Conservation (phyloP, 1,140 invertebrate genomes). For the Penaeus indicus region DNA sequence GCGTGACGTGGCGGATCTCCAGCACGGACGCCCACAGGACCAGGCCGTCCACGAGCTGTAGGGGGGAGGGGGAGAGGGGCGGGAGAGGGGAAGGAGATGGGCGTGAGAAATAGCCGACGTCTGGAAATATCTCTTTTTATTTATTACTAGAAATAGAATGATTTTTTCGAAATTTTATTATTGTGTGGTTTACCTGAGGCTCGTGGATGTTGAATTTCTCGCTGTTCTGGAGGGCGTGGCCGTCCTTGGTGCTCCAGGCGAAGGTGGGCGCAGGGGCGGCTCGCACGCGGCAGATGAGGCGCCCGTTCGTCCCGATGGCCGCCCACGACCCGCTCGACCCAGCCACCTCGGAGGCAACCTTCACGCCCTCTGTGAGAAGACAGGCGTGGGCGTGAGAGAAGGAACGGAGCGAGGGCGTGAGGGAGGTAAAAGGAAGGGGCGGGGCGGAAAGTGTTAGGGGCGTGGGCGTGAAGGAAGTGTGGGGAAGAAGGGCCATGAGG, state of each 20-base stretch:
- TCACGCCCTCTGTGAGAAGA: conserved; percentile 18
- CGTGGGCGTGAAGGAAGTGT: too few species aligned
- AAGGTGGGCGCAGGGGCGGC: conserved; percentile 31
- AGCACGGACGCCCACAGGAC: conserved; percentile 86
- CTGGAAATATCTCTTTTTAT: neutral
- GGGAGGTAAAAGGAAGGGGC: neutral
- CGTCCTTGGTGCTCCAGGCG: neutral
- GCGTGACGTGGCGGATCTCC: conserved; percentile 83
- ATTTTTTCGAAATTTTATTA: too few species aligned
- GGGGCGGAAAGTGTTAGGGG: neutral
- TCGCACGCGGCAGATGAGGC: conserved; percentile 22
- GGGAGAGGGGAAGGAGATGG: neutral
- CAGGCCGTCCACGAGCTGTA: conserved; percentile 73
- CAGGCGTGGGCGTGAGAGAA: neutral
- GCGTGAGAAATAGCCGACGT: neutral
- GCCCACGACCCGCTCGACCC: conserved; percentile 21
- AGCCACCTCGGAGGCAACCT: conserved; percentile 9
- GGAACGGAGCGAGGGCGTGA: neutral
- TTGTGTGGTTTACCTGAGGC: conserved; percentile 28
- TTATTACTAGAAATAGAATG: too few species aligned
- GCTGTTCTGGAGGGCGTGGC: neutral
- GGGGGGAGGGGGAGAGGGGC: neutral
- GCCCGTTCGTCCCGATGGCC: conserved; percentile 33
- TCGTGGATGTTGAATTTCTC: conserved; percentile 28
- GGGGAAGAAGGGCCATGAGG: too few species aligned